Evolutionary conservation across 2,113 vertebrate species (phyloP).

Genomic region (Pholis gunnellus): DNA sequence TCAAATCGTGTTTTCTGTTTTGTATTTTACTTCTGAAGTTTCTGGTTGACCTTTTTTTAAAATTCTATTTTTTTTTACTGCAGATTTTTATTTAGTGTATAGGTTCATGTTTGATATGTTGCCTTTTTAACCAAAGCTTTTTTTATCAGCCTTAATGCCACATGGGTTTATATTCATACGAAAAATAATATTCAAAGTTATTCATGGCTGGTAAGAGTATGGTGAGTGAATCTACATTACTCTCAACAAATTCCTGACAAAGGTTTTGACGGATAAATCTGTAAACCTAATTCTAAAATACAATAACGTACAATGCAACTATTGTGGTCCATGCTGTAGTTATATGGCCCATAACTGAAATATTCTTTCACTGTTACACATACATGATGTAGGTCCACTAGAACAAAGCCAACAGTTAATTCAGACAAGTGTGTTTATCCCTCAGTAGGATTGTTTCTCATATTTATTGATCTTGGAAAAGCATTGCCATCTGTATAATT

Average conservation of each 20-base stretch:
- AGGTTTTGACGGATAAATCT: neutral
- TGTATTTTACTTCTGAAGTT: constrained; percentile 12
- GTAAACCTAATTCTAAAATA: constrained; percentile 36
- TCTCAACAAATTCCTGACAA: neutral
- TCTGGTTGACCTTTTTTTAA: constrained; percentile 7
- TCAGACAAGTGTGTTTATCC: neutral
- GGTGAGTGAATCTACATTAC: neutral
- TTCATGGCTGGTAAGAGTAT: neutral
- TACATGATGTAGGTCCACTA: constrained; percentile 20
- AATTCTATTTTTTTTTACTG: constrained; percentile 20
- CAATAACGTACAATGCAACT: constrained; percentile 22
- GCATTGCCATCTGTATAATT: constrained; percentile 5
- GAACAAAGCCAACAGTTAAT: constrained; percentile 20
- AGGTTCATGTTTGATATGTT: constrained; percentile 26
- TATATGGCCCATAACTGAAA: constrained; percentile 10
- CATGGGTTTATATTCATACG: constrained; percentile 8
- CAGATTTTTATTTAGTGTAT: constrained; percentile 34
- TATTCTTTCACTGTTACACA: constrained; percentile 63
- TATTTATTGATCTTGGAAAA: constrained; percentile 57
- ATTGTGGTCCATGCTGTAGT: constrained; percentile 27
- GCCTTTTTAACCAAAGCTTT: constrained; percentile 18
- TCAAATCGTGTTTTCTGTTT: constrained; percentile 13
- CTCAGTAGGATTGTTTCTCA: constrained; percentile 30
- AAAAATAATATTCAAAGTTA: neutral
- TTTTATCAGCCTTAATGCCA: constrained; percentile 12